Evolutionary conservation across 64 coral and sea anemone species (phyloP), one percentile per base, ranked within the genome.

Genomic region (Hydrozoanthus tunicans): DNA sequence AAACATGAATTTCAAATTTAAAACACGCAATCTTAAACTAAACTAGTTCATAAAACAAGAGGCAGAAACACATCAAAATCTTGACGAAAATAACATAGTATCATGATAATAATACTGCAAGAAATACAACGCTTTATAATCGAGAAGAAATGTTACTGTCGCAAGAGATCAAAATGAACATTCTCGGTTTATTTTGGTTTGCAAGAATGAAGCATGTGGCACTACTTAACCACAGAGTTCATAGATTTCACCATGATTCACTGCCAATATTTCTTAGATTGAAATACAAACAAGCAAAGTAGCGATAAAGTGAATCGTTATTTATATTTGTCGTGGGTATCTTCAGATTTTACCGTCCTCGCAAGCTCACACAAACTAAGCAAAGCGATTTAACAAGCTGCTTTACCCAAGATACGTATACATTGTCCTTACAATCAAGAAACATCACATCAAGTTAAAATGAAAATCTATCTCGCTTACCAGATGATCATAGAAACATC

Each of bases 381-480:
- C 12, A 6, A 61, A 81, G n/a, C 43, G 56, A 43, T 43, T 43
- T 43, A 43, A 43, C 32, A 43, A 43, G 32, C 32, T 43, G 2
- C 32, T 43, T 1, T 43, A 43, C 32, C 32, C 32, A 43, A 43
- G 32, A 43, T 43, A 43, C 2, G 32, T 52, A 7, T 3, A 75
- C 11, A 8, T 3, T 8, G 3, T 4, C 15, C 3, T 69, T 51
- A 13, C 1, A 75, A 75, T 76, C 9, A 6, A 25, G 56, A 88
- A 32, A 74, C 24, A 73, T 43, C 27, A 14, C 68, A 73, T 59
- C 68, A 73, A 74, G 25, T 43, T 56, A 59, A 12, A 55, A 11
- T 12, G n/a, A 74, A 14, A 75, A 74, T n/a, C n/a, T 4, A 23
- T 82, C 43, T n/a, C 51, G 80, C 80, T 88, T 88, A 88, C 84